These are phyloP conservation scores for Tyria jacobaeae DNA, from an alignment of 2,888 invertebrate species.

Conservation along the genomic window DNA sequence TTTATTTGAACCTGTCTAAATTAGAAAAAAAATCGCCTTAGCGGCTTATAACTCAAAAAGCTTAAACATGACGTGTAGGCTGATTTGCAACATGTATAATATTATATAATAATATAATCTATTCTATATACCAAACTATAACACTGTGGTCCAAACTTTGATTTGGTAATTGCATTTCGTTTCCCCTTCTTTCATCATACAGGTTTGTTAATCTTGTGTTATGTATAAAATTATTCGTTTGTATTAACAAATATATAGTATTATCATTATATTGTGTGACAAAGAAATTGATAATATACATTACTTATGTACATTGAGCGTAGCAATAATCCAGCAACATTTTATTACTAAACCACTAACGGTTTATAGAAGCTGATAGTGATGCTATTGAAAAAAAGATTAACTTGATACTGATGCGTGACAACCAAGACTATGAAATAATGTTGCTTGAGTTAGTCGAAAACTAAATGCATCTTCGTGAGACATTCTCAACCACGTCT, in stretches of 20 bases:
- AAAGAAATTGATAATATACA: no score
- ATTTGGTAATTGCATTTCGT: constrained; percentile 15
- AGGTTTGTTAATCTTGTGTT: constrained; percentile 24
- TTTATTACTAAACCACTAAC: constrained; percentile 12
- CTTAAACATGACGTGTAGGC: no score
- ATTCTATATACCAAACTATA: not conserved
- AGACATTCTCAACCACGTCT: constrained; percentile 52
- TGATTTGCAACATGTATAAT: not conserved
- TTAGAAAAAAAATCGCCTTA: no score
- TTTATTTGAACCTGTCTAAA: no score
- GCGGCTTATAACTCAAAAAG: no score
- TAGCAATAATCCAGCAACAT: constrained; percentile 11
- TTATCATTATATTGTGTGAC: constrained; percentile 27
- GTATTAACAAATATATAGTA: constrained; percentile 37
- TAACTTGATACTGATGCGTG: constrained; percentile 19
- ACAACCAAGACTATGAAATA: constrained; percentile 18
- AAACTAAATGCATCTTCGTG: constrained; percentile 37
- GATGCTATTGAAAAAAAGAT: constrained; percentile 19
- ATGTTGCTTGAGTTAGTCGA: constrained; percentile 25
- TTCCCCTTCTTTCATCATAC: constrained; percentile 32
- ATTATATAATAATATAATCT: not conserved
- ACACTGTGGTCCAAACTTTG: not conserved
- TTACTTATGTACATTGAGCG: constrained; percentile 21
- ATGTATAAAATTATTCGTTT: constrained; percentile 24
- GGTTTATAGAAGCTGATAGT: constrained; percentile 16